phyloP scores from a whole-genome alignment of 2,113 vertebrate genomes.

The Pyxicephalus adspersus region DNA sequence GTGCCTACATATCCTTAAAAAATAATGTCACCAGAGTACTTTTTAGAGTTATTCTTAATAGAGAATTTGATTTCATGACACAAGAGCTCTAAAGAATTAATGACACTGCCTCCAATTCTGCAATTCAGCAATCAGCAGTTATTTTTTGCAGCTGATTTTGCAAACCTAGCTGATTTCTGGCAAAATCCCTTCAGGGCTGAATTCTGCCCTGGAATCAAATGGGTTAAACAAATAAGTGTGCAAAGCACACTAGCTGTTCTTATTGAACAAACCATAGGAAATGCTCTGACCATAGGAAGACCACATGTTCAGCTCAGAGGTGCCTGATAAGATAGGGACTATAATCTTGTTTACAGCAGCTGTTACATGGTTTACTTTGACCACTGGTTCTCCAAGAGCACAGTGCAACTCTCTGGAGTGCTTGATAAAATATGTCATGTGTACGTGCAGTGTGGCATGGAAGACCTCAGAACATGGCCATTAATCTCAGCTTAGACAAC shows the following conservation, averaged over 20 bases:
- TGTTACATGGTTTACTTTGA: constrained; percentile 47
- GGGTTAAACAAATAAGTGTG: not conserved
- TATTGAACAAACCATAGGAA: not conserved
- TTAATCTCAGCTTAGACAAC: constrained; percentile 20
- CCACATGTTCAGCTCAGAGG: constrained; percentile 11
- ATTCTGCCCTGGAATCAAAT: not conserved
- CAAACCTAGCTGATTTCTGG: too few relatives aligned
- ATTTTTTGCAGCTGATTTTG: too few relatives aligned
- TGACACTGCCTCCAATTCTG: too few relatives aligned
- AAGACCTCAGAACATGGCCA: constrained; percentile 16
- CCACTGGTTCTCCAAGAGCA: constrained; percentile 28
- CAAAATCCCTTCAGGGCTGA: too few relatives aligned
- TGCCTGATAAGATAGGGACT: constrained; percentile 13
- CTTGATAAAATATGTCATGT: constrained; percentile 18
- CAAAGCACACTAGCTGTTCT: not conserved
- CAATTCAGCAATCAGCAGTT: too few relatives aligned
- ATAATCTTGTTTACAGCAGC: constrained; percentile 49
- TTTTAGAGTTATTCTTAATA: too few relatives aligned
- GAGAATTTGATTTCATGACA: too few relatives aligned
- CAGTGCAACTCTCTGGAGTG: constrained; percentile 22
- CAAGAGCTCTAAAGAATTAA: too few relatives aligned
- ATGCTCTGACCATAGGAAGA: constrained; percentile 10
- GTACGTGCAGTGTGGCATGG: constrained; percentile 45
- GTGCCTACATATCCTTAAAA: too few relatives aligned
- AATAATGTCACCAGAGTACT: too few relatives aligned